Percentiles rank a stretch among this genome's conserved stretches.
Evolutionary conservation across 2,888 invertebrate species (phyloP).

Genomic region (Zygothrica quintamaculata): DNA sequence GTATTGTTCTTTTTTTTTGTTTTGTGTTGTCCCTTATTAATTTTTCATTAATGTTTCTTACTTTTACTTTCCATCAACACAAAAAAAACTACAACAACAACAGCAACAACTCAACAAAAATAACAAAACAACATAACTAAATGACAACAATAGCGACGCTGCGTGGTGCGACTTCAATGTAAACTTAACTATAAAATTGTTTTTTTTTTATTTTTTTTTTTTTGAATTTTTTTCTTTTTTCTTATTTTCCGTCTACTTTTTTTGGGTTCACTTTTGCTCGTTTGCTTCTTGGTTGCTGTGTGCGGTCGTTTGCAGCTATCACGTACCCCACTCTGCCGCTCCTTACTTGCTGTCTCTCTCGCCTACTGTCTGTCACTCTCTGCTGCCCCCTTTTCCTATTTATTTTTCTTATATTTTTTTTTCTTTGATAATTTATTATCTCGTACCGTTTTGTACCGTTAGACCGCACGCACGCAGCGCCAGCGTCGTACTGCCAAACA

Average conservation of each 20-base stretch:
- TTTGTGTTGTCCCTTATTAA: conserved; percentile 63
- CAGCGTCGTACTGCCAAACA: conserved; percentile 71
- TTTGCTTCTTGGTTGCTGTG: conserved; percentile 13
- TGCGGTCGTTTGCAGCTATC: conserved; percentile 34
- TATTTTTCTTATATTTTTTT: conserved; percentile 3
- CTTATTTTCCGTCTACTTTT: too few relatives aligned
- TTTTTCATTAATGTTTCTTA: conserved; percentile 61
- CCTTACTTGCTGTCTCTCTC: conserved; percentile 9
- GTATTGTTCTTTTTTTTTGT: conserved; percentile 25
- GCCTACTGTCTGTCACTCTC: conserved; percentile 9
- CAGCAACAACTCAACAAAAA: conserved; percentile 10
- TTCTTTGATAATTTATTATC: conserved; percentile 15
- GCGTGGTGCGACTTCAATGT: conserved; percentile 32
- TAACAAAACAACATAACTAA: conserved; percentile 31
- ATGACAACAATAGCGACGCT: conserved; percentile 18
- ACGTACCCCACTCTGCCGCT: conserved; percentile 26
- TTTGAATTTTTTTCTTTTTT: too few relatives aligned
- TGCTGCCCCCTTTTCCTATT: too few relatives aligned
- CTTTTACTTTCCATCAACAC: conserved; percentile 44
- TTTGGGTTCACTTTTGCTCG: conserved; percentile 29
- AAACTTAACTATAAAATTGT: conserved; percentile 55
- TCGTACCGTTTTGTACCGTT: conserved; percentile 45
- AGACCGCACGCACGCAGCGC: conserved; percentile 79
- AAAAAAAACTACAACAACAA: conserved; percentile 31
- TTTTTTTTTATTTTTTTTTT: too few relatives aligned